These are phyloP conservation scores for Sterrhoptilus dennistouni DNA, from an alignment of 2,113 vertebrate genomes.

Conservation along the genomic window DNA sequence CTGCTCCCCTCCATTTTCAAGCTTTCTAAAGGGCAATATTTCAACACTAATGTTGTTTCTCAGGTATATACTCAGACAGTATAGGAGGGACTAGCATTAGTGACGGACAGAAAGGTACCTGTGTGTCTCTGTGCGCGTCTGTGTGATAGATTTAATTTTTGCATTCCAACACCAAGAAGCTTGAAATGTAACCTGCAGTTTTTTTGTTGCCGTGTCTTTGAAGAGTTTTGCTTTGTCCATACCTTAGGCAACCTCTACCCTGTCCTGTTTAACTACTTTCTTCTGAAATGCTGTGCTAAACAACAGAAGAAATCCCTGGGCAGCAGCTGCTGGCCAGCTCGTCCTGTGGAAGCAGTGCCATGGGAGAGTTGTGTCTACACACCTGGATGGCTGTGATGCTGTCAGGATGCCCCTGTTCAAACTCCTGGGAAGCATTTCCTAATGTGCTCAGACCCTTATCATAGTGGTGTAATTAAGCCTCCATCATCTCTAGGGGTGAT, in stretches of 20 bases:
- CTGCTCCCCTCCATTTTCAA: conserved; percentile 37
- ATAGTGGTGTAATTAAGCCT: not conserved
- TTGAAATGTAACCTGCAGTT: not conserved
- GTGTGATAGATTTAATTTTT: not conserved
- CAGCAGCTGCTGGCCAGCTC: not conserved
- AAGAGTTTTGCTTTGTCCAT: not conserved
- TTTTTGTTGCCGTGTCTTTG: not conserved
- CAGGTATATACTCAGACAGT: conserved; percentile 76
- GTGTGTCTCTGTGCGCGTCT: not conserved
- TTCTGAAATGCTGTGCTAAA: not conserved
- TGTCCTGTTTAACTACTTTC: not conserved
- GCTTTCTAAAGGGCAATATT: conserved; percentile 79
- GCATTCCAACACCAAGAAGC: not conserved
- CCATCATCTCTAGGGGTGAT: not conserved
- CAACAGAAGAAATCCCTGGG: not conserved
- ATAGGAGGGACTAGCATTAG: conserved; percentile 58
- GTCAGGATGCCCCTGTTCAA: not conserved
- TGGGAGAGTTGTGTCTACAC: not conserved
- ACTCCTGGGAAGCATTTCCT: not conserved
- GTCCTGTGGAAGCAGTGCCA: not conserved
- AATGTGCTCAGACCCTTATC: not conserved
- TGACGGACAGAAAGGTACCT: conserved; percentile 36
- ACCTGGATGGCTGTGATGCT: not conserved
- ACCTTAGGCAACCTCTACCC: not conserved
- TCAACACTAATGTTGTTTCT: conserved; percentile 86